Evolutionary conservation across 2,888 invertebrate species (phyloP).

Genomic region (Agrotis segetum): DNA sequence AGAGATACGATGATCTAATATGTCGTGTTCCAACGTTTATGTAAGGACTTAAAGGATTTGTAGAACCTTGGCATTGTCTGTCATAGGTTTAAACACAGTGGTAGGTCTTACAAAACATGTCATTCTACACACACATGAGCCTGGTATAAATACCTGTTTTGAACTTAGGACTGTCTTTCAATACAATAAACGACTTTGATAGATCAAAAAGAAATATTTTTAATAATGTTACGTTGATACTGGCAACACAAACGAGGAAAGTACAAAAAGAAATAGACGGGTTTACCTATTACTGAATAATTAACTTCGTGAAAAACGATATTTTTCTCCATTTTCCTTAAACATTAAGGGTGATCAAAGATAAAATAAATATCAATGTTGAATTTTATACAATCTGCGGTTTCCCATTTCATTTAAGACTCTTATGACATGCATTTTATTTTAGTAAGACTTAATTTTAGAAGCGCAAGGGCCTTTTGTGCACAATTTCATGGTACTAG

Average conservation of each 20-base stretch:
- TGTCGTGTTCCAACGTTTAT: conserved; percentile 38
- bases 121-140: background rate
- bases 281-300: conserved; percentile 15
- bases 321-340: conserved; percentile 14
- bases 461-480: too few species aligned
- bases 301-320: conserved; percentile 6
- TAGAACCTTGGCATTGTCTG: conserved; percentile 26
- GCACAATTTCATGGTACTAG: too few species aligned
- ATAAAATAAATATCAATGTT: background rate
- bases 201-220: conserved; percentile 11
- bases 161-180: conserved; percentile 14
- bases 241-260: conserved; percentile 26
- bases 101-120: conserved; percentile 26
- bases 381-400: too few species aligned
- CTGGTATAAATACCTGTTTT: conserved; percentile 5
- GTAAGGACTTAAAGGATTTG: conserved; percentile 32
- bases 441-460: too few species aligned
- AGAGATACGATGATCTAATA: conserved; percentile 25
- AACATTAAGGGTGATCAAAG: conserved; percentile 8
- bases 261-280: conserved; percentile 1
- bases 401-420: too few species aligned
- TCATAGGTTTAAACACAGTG: conserved; percentile 11
- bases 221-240: conserved; percentile 1
- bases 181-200: background rate
- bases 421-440: too few species aligned